Base-by-base conservation (phyloP, 1,140 invertebrate species). In the Pogonognathellus flavescens region DNA sequence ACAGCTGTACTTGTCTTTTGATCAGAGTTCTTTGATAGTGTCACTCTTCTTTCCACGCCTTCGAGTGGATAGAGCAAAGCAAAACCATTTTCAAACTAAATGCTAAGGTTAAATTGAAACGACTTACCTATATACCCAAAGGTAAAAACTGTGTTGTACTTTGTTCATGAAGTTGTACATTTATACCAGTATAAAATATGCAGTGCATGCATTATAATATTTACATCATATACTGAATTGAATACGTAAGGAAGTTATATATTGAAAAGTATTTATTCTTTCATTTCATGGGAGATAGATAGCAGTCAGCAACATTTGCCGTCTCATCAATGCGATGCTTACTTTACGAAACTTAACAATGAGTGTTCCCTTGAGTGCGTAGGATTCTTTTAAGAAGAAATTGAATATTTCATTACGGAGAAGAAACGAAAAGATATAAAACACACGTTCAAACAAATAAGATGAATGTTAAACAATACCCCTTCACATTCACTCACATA, bases 1-100 rank as follows among this genome's bases (percentile, higher is more conserved):
- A 81, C 62, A 66, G 83, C n/a, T 85, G 41, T 31, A 72, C 66
- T 80, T 72, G 53, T 59, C 72, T 62, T 85, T 81, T 85, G 84
- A 85, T 85, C 84, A 85, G 14, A 55, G 18, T 53, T 18, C 18
- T 14, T 50, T 57, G 85, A 86, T 86, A 86, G 60, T 86, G 85
- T 86, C 85, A 86, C 60, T 86, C 85, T 82, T 81, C 49, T 82
- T 70, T 82, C 85, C 80, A 82, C 85, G 76, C 84, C 76, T 81
- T 76, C 70, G 49, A 76, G 49, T 76, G 49, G 70, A 76, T 76
- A 49, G 66, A 49, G 66, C 60, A 22, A 9, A 31, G 70, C 41
- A 18, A 76, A 50, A 18, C 62, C 20, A 25, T 66, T 9, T 66
- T 14, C 62, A 66, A 31, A 66, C 62, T 66, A 66, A 66, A 25